Evolutionary conservation across 2,113 vertebrate species (phyloP).

Genomic region (Indicator indicator): DNA sequence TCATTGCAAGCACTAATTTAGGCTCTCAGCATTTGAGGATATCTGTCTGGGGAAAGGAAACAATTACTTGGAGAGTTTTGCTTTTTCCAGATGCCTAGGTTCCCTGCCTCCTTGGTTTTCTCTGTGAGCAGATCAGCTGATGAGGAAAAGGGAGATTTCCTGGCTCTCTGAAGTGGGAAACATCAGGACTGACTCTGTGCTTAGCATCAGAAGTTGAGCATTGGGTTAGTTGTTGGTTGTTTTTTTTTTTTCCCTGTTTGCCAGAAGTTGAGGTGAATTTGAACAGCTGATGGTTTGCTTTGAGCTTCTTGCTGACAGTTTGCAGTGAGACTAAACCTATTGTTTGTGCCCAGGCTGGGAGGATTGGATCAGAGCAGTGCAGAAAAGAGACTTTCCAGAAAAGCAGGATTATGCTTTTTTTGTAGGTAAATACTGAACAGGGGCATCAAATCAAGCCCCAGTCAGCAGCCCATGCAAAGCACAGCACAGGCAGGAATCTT

Average conservation of each 20-base stretch:
- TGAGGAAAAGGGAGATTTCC: neutral
- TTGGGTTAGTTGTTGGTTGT: neutral
- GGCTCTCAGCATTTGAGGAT: neutral
- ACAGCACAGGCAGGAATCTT: too few species aligned
- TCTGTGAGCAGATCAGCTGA: neutral
- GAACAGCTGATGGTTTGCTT: neutral
- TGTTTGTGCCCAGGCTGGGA: neutral
- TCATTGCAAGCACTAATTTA: neutral
- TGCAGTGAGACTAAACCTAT: neutral
- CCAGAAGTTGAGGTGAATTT: neutral
- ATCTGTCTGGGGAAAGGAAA: neutral
- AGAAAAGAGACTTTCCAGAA: neutral
- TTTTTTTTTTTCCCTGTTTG: neutral
- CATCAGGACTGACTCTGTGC: neutral
- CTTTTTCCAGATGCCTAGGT: neutral
- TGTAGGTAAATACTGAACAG: neutral
- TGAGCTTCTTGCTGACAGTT: neutral
- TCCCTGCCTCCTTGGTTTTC: neutral
- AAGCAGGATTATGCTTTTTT: neutral
- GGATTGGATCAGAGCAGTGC: fast-evolving
- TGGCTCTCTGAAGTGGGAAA: neutral
- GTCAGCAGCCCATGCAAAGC: neutral
- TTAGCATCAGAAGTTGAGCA: neutral
- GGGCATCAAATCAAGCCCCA: neutral
- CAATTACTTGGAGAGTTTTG: neutral